Base-by-base conservation (phyloP, 2,888 invertebrate genomes). In the Buathra laborator region DNA sequence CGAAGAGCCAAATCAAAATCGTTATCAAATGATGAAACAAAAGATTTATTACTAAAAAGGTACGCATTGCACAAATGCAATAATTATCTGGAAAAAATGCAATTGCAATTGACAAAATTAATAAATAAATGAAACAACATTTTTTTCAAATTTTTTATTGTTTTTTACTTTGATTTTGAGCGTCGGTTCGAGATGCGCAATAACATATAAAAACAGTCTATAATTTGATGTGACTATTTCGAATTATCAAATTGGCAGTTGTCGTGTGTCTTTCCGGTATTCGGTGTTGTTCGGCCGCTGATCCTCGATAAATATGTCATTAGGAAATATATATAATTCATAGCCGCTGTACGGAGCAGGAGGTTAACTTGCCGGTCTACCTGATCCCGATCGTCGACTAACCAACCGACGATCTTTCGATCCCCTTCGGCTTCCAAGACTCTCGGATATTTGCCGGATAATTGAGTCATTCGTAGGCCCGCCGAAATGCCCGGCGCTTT, bases 401-500 rank as follows among this genome's bases (percentile, higher is more conserved):
- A 56, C 56, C 24, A 19, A 10, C 19, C 56, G 56, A 24, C 56
- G 56, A 56, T 56, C 24, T 56, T 56, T 56, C 24, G 56, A 37
- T 37, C 56, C 56, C 24, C 24, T 56, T 56, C 56, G 24, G 56
- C 56, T 56, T 24, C 56, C 56, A 24, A 24, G 56, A 4, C 56
- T 56, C 56, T 37, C 37, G 37, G 56, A 56, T 56, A 10, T 7
- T 67, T 44, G 43, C 19, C 44, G 19, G 46, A 67, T 67, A 67
- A 67, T 67, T 67, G 46, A 67, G 67, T 67, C 67, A 67, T 67
- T 67, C 67, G 67, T 44, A 67, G 44, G 46, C 64, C 14, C 56
- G 56, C 2, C 19, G 12, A 67, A 19, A 16, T 12, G 67, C 46
- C 19, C 46, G 56, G 19, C 46, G 46, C 44, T 14, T 62, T 67